These are phyloP conservation scores for Littorina saxatilis DNA, from an alignment of 1,140 invertebrate genomes.

Conservation along the genomic window DNA sequence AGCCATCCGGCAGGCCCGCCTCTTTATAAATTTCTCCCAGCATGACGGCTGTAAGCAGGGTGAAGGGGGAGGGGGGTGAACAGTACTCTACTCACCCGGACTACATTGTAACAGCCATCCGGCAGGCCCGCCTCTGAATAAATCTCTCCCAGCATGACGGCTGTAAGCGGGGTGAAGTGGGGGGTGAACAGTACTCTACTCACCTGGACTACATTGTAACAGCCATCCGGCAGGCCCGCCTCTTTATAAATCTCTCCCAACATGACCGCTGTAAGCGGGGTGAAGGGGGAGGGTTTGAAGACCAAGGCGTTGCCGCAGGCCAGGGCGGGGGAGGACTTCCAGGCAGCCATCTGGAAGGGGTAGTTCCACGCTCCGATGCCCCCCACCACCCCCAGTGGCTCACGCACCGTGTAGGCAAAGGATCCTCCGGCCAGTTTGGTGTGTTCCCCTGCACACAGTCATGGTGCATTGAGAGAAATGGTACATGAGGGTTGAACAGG, in stretches of 20 bases:
- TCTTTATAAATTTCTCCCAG: constrained; percentile 78
- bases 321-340: constrained; percentile 78
- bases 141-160: constrained; percentile 78
- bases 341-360: constrained; percentile 79
- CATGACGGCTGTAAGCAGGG: constrained; percentile 78
- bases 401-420: constrained; percentile 76
- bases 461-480: neutral
- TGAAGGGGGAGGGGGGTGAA: constrained; percentile 78
- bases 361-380: constrained; percentile 81
- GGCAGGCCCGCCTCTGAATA: constrained; percentile 78
- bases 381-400: constrained; percentile 79
- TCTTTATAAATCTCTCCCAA: constrained; percentile 78
- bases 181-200: constrained; percentile 72
- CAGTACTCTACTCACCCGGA: constrained; percentile 74
- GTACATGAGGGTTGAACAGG: neutral
- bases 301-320: constrained; percentile 79
- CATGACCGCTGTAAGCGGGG: constrained; percentile 78
- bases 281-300: constrained; percentile 79
- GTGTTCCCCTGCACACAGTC: constrained; percentile 70
- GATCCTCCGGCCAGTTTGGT: constrained; percentile 68
- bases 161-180: constrained; percentile 78
- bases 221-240: constrained; percentile 78
- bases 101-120: constrained; percentile 78
- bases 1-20: constrained; percentile 78
- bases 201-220: constrained; percentile 80